Evolutionary conservation across 2,888 invertebrate species (phyloP), one percentile per base, ranked within the genome.

Genomic region (Prosopocoilus inquinatus): DNA sequence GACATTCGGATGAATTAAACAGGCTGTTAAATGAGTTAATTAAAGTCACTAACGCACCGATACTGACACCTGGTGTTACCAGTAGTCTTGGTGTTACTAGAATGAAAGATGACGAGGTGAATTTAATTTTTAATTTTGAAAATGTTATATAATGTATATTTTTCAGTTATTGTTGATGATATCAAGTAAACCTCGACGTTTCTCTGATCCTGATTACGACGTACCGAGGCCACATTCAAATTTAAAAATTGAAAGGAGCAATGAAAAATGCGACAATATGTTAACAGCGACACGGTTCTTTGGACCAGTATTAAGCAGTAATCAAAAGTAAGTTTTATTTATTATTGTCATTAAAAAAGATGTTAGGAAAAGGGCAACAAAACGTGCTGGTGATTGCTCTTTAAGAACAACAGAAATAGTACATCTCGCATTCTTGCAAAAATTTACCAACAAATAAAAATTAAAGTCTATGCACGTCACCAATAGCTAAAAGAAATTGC

Each of bases 181-280:
- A 35, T 73, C 73, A 9, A 67, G 67, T 28, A 65, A 70, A 47
- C 62, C 67, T 60, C 60, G 76, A 50, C 64, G 74, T 13, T 62
- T 68, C 36, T 76, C 76, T 5, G 79, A 79, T 50, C 79, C 80
- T 1, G 79, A 79, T 61, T 80, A 80, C 58, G 79, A 80, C 60
- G 69, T 80, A 41, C 80, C 80, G 12, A 73, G 79, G 57, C 75
- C 79, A 1, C 79, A 79, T 59, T 69, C 72, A 4, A 54, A 53
- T 36, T 44, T 54, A 15, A 34, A 43, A 39, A 50, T 57, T n/a
- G 11, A 34, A 9, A 53, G 47, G 62, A 55, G 56, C 50, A 52
- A 63, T 64, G 46, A 39, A 9, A 50, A 57, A 4, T 53, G 57
- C 1, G 66, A 65, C 13, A 65, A 70, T 47, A 66, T 65, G 9